Evolutionary conservation across 2,113 vertebrate species (phyloP), one percentile per base, ranked within the genome.

Genomic region (Gymnocephalus cernua): DNA sequence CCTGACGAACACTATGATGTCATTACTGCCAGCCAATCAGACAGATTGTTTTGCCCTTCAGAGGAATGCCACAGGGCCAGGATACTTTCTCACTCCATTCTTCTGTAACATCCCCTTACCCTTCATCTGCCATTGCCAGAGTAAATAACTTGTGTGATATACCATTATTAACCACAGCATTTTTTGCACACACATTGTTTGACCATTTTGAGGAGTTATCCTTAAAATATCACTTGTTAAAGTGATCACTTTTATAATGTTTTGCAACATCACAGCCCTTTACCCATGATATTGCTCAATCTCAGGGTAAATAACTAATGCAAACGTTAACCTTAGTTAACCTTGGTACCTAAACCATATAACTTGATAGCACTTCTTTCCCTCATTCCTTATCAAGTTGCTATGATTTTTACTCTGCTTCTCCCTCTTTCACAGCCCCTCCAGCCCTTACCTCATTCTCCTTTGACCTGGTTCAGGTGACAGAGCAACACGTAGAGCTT

Each of bases 21-120:
- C 94, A 84, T 73, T 90, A 35, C 91, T 96, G 80, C 93, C 95
- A 64, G 86, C 93, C 91, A 96, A 95, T 80, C 94, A 97, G 74
- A 96, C 95, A 0, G 94, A 97, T 82, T 99, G 97, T 89, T 97
- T 95, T 64, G 96, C 96, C 69, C 93, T 98, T 63, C 96, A 96
- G 82, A 95, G 89, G 94, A 96, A 97, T 83, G 92, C 94, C 69
- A 93, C 91, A 4, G 95, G 96, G 47, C 89, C 87, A 51, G 94
- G 90, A 84, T 96, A 95, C 89, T 95, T 96, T 88, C 95, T 97
- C 72, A 94, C 94, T 56, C 92, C 95, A 35, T 96, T 98, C 90
- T 97, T 96, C 88, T 98, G 97, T 87, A 92, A 92, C 76, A 57
- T 97, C 69, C 83, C 91, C 4, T 91, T 98, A 78, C 96, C 96